phyloP scores from a whole-genome alignment of 2,888 invertebrate species.

The Lagria hirta region DNA sequence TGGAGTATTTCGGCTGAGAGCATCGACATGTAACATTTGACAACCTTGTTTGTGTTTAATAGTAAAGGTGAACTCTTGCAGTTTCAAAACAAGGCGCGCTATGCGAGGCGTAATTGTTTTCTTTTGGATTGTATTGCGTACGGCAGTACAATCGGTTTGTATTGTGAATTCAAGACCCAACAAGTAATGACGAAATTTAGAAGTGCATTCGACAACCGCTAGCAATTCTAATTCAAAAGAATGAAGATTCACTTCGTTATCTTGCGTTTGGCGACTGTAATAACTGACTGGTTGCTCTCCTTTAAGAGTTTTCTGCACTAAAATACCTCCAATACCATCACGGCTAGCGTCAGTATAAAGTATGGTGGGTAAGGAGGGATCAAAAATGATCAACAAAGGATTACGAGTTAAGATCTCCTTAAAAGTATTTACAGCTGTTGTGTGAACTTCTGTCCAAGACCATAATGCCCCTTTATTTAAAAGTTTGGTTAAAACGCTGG shows the following conservation, averaged over 20 bases:
- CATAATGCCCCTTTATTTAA: no score
- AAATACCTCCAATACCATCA: conserved; percentile 28
- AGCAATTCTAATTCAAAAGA: conserved; percentile 41
- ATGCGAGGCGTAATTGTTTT: conserved; percentile 39
- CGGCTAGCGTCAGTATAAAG: conserved; percentile 35
- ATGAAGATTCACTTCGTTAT: conserved; percentile 32
- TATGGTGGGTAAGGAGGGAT: conserved; percentile 26
- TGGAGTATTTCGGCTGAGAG: conserved; percentile 7
- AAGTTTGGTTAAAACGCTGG: no score
- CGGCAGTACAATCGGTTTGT: conserved; percentile 43
- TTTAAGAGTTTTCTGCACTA: conserved; percentile 27
- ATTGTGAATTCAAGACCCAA: conserved; percentile 34
- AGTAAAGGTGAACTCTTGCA: conserved; percentile 34
- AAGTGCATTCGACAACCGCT: conserved; percentile 39
- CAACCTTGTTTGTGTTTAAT: conserved; percentile 24
- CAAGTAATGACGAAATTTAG: conserved; percentile 38
- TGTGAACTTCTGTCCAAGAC: no score
- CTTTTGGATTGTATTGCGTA: conserved; percentile 37
- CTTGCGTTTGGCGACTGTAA: conserved; percentile 30
- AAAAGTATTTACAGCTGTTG: no score
- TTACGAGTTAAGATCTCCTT: no score
- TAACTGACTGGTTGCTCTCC: conserved; percentile 28
- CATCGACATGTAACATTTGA: conserved; percentile 23
- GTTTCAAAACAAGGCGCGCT: conserved; percentile 40
- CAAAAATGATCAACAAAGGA: no score